Percentiles rank a stretch among this genome's conserved stretches.
These are phyloP conservation scores for Gila robusta DNA, from an alignment of 2,797 vertebrate genomes.

Conservation along the genomic window DNA sequence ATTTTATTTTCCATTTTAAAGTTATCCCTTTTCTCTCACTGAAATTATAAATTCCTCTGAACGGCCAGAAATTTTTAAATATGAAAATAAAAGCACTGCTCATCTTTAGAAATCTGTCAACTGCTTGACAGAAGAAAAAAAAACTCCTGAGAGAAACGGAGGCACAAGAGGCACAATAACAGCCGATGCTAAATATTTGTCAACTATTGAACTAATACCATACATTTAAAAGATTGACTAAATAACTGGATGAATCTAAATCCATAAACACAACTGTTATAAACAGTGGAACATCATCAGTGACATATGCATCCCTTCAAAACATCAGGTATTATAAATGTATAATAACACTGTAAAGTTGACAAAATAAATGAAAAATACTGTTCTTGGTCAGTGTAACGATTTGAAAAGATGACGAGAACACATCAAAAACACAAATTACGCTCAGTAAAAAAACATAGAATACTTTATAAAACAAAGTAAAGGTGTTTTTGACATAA, in stretches of 20 bases:
- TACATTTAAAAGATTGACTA: background rate
- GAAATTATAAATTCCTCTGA: background rate
- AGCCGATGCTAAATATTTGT: background rate
- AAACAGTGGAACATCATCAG: background rate
- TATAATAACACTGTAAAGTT: constrained; percentile 1
- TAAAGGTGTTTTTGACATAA: constrained; percentile 18
- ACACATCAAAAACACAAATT: constrained; percentile 21
- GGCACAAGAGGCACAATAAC: constrained; percentile 53
- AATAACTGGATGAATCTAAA: constrained; percentile 5
- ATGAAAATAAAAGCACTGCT: constrained; percentile 14
- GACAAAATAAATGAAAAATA: constrained; percentile 4
- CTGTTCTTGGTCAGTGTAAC: background rate
- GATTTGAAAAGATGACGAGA: background rate
- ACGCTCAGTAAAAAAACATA: constrained; percentile 1
- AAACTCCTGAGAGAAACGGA: constrained; percentile 59
- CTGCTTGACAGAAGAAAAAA: constrained; percentile 12
- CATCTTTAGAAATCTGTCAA: constrained; percentile 7
- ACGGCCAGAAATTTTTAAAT: background rate
- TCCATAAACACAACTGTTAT: background rate
- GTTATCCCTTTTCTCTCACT: background rate
- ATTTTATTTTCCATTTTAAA: background rate
- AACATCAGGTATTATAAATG: background rate
- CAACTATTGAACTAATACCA: background rate
- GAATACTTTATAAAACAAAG: constrained; percentile 37
- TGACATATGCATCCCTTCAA: background rate